Evolutionary conservation across 2,888 invertebrate species (phyloP).

Genomic region (Yponomeuta evonymella): DNA sequence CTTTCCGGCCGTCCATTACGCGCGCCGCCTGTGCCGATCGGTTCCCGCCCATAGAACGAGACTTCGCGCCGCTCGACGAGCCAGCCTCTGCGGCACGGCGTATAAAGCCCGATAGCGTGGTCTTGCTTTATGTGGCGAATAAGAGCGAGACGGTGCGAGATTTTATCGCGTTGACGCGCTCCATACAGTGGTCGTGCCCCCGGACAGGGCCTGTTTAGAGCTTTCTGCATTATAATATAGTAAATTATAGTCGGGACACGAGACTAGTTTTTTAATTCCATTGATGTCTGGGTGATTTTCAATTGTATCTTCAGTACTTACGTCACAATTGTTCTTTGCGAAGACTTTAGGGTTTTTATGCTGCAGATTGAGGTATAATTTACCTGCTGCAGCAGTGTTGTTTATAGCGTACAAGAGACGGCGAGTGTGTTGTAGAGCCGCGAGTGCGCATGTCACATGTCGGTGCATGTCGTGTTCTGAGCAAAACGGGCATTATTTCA

Average conservation of each 20-base stretch:
- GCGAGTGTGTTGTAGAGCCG: not conserved
- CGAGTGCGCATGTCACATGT: slow-evolving; percentile 19
- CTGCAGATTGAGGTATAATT: not conserved
- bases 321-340: not conserved
- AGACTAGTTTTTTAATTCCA: too few species aligned
- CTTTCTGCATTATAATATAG: not conserved
- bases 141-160: too few species aligned
- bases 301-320: not conserved
- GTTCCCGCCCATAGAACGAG: slow-evolving; percentile 11
- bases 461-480: slow-evolving; percentile 16
- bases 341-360: not conserved
- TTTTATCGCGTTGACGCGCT: too few species aligned
- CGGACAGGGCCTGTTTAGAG: not conserved
- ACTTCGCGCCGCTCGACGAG: not conserved
- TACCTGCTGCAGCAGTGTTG: not conserved
- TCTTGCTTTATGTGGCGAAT: too few species aligned
- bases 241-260: not conserved
- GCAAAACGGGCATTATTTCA: slow-evolving; percentile 53
- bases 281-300: too few species aligned
- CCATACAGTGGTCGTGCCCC: too few species aligned
- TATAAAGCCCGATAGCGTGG: too few species aligned
- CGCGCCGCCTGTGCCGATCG: slow-evolving; percentile 20
- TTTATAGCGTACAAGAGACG: not conserved
- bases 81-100: too few species aligned
- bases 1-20: slow-evolving; percentile 21